phyloP scores from a whole-genome alignment of 1,140 invertebrate genomes.

The Drosophila punjabiensis region DNA sequence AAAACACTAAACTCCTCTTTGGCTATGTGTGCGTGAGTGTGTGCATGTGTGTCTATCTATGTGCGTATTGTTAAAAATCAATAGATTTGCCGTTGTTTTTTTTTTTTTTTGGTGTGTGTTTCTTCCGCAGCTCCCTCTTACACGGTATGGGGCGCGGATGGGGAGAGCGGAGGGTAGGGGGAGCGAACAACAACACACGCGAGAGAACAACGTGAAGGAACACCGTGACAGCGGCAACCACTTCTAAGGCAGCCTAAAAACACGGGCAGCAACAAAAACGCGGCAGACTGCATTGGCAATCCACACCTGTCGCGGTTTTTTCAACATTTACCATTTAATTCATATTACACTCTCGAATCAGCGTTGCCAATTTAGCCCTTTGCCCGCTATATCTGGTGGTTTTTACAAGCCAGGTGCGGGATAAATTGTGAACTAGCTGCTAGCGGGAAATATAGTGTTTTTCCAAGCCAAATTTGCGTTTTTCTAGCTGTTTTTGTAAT shows the following conservation, averaged over 20 bases:
- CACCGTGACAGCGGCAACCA: background rate
- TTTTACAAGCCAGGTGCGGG: too few species aligned
- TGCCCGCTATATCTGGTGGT: too few species aligned
- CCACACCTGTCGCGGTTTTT: conserved; percentile 42
- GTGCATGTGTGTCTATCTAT: conserved; percentile 40
- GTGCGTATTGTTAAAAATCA: conserved; percentile 76
- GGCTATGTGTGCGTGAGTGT: background rate
- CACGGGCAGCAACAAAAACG: background rate
- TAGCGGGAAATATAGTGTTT: too few species aligned
- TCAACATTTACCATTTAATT: conserved; percentile 46
- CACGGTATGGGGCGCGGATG: background rate
- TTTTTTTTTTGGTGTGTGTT: conserved; percentile 44
- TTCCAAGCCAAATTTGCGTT: too few species aligned
- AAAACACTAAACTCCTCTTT: conserved; percentile 24
- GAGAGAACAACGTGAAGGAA: background rate
- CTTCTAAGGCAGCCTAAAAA: background rate
- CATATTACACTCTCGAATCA: conserved; percentile 34
- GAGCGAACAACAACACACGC: conserved; percentile 30
- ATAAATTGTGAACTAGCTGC: too few species aligned
- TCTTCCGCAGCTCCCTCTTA: conserved; percentile 26
- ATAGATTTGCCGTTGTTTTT: conserved; percentile 64
- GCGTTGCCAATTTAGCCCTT: too few species aligned
- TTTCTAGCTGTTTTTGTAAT: too few species aligned
- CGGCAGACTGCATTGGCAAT: background rate
- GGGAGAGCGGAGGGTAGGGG: too few species aligned